Base-by-base conservation (phyloP, 35 echinoderm and acorn worm genomes). In the Strongylocentrotus purpuratus region DNA sequence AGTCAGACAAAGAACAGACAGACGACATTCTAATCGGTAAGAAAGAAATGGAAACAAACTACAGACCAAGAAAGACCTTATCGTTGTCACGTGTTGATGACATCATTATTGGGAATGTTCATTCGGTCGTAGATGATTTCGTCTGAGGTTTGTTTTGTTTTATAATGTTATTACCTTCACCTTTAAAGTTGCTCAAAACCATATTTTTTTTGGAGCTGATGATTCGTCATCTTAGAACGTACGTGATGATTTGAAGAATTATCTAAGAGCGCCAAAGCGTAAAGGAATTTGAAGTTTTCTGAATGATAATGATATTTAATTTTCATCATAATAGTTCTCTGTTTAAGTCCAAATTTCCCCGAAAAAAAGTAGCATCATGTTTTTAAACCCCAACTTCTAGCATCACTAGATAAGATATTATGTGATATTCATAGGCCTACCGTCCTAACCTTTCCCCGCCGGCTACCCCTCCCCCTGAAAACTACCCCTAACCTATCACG, bases 141-240 rank as follows among this genome's bases (percentile, higher is more conserved):
- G 22, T 78, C 65, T 78, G 65, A 78, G 65, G 65, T 78, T 78
- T 78, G 65, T 78, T 78, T 78, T 78, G 61, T 70, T 52, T 52
- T 1, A 52, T 70, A 70, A 70, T 70, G 61, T 70, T 70, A 28
- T 18, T 78, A 78, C 65, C 65, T 78, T 78, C 65, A 78, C 65
- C 65, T 78, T n/a, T 78, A 2, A 22, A 78, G 5, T 78, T n/a
- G 22, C n/a, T 78, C 65, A 78, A 78, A 78, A 78, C 65, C 65
- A 78, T 22, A 78, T n/a, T 78, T 78, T n/a, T 59, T 59, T 10
- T 9, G 20, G 28, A n/a, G 22, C 20, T 78, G 65, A 31, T 6
- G 65, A 78, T 78, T 78, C 22, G 65, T 78, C 65, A 78, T 78
- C 20, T 78, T 78, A 22, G 65, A 78, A 3, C 20, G 65, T n/a